Conservation (phyloP, 2,113 vertebrate genomes). For the Lasiurus borealis region DNA sequence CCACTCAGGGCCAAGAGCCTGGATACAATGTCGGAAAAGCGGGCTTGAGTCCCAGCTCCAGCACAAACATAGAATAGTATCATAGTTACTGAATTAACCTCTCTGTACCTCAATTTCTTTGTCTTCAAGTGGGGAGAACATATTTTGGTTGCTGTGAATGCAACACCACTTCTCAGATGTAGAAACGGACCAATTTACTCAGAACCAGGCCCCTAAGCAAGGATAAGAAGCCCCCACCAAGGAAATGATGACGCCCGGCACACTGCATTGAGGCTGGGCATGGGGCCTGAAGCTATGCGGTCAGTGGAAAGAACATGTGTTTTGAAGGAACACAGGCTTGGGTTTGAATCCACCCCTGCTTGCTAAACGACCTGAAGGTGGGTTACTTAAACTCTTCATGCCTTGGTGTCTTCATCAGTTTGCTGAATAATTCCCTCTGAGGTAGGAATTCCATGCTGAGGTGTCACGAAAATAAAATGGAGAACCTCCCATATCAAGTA, state of each 20-base stretch:
- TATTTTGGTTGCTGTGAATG: not conserved
- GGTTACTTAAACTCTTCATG: not conserved
- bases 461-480: not conserved
- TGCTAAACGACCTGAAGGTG: not conserved
- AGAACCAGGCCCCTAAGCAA: not conserved
- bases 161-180: not conserved
- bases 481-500: not conserved
- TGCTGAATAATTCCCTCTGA: not conserved
- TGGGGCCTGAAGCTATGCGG: rapidly evolving
- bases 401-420: not conserved
- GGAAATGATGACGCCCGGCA: not conserved
- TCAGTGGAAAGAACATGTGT: not conserved
- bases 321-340: not conserved
- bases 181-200: not conserved
- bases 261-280: not conserved
- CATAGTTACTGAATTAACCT: not conserved
- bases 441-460: not conserved
- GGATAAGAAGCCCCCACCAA: not conserved
- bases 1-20: not conserved
- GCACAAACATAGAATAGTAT: not conserved
- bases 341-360: not conserved
- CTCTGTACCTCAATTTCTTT: not conserved
- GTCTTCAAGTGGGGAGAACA: not conserved
- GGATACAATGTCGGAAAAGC: not conserved
- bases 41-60: not conserved